Base-by-base conservation (phyloP, 2,113 vertebrate genomes). In the Scopus umbretta region DNA sequence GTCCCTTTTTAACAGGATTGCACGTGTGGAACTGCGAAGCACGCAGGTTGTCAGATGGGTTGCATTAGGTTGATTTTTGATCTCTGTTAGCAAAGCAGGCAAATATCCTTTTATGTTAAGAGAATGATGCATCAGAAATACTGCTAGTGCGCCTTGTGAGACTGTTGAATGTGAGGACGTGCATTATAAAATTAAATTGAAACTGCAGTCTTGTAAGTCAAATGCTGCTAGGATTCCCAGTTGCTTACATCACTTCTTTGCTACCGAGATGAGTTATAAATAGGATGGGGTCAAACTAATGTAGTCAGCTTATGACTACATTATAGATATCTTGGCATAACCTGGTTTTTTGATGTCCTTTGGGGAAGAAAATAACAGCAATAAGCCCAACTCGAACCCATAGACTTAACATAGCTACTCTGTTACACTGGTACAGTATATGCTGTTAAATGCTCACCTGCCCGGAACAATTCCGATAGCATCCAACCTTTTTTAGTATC, bases 381-480 rank as follows among this genome's bases (percentile, higher is more conserved):
- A 7, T 5, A 11, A 59, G 11, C 49, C 80, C 90, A 50, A 25
- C 75, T 91, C 85, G 67, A 82, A 87, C 84, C 86, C 79, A 18
- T 62, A 70, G 72, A 63, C 8, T 16, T 50, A 71, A 49, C 10
- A 1, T 80, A 32, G 86, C 94, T 96, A 27, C 91, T 96, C 95
- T 97, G 93, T 67, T 38, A 62, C 38, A 6, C 67, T 96, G 96
- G 96, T 97, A 94, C 95, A 94, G 95, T 93, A 81, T 63, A 18
- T 29, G 83, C 43, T 96, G 88, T 70, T 88, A 38, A 23, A 49
- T 88, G 88, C 80, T 90, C 80, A 40, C 75, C 80, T 95, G 75
- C 75, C 75, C 17, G 7, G 80, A 84, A 76, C 68, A 49, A 18
- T 67, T 82, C 90, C 2, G 9, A 82, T 71, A 53, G 81, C 90